phyloP scores from a whole-genome alignment of 2,113 vertebrate species.

The Alouatta palliata region DNA sequence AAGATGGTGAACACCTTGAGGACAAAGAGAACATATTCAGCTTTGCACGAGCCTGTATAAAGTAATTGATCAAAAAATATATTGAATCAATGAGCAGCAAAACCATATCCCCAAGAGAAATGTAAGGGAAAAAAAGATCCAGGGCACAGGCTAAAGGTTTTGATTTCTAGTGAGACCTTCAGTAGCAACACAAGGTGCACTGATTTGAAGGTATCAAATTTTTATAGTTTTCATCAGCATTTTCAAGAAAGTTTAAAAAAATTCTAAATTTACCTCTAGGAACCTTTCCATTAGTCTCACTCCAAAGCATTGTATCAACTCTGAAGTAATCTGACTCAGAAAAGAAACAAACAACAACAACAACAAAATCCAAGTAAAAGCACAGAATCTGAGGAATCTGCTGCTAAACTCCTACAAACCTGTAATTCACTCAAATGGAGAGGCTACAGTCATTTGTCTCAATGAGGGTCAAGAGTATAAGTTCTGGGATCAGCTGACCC shows the following conservation, averaged over 20 bases:
- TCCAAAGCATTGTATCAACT: slow-evolving; percentile 24
- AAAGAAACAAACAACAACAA: too few relatives aligned
- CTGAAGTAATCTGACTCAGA: slow-evolving; percentile 35
- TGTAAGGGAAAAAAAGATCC: slow-evolving; percentile 9
- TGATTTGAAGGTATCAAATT: background rate
- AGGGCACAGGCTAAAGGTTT: slow-evolving; percentile 14
- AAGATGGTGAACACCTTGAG: background rate
- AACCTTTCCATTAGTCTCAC: slow-evolving; percentile 36
- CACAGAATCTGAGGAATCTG: background rate
- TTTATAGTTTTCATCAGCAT: slow-evolving; percentile 27
- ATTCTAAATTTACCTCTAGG: slow-evolving; percentile 26
- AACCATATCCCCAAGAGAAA: background rate
- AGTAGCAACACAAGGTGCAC: background rate
- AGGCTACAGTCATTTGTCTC: background rate
- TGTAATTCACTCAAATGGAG: background rate
- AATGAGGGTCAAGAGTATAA: background rate
- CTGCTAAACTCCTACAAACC: background rate
- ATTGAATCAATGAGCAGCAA: background rate
- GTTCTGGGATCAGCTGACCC: background rate
- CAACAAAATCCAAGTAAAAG: slow-evolving; percentile 45
- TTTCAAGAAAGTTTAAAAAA: background rate
- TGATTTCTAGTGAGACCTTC: slow-evolving; percentile 8
- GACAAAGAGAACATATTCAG: background rate
- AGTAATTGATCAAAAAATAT: background rate
- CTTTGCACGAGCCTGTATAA: background rate